Conservation (phyloP, 2,888 invertebrate genomes). For the Caenorhabditis sp. region DNA sequence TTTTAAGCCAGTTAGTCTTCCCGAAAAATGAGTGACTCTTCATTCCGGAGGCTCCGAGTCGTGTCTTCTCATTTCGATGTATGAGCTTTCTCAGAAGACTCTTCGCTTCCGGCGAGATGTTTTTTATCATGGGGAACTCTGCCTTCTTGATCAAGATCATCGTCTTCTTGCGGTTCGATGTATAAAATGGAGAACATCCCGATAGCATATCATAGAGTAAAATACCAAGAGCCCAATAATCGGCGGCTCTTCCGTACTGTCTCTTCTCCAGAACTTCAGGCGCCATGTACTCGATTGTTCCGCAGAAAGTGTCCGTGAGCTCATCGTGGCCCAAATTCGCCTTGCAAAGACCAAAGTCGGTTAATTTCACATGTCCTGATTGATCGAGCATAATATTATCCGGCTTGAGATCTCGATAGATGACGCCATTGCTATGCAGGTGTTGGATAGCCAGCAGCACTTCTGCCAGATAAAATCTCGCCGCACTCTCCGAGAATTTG, state of each 20-base stretch:
- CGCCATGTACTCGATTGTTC: conserved; percentile 92
- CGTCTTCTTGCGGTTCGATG: conserved; percentile 96
- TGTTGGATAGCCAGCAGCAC: conserved; percentile 97
- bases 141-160: conserved; percentile 98
- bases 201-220: conserved; percentile 99
- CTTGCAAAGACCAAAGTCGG: conserved; percentile 99
- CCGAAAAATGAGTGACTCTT: conserved; percentile 94
- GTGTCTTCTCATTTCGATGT: conserved; percentile 86
- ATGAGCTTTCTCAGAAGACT: conserved; percentile 87
- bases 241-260: conserved; percentile 98
- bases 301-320: conserved; percentile 98
- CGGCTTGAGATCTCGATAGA: conserved; percentile 97
- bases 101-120: conserved; percentile 93
- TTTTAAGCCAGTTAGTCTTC: conserved; percentile 94
- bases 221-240: conserved; percentile 99
- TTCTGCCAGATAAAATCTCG: conserved; percentile 96
- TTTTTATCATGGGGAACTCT: conserved; percentile 93
- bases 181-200: conserved; percentile 93
- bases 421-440: conserved; percentile 90
- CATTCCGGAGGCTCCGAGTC: conserved; percentile 90
- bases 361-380: conserved; percentile 99
- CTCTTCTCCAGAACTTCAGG: conserved; percentile 96
- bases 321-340: conserved; percentile 87
- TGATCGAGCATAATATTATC: conserved; percentile 96
- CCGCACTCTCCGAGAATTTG: conserved; percentile 97